Conservation (phyloP, 2,888 invertebrate genomes). For the Tachina lurida region DNA sequence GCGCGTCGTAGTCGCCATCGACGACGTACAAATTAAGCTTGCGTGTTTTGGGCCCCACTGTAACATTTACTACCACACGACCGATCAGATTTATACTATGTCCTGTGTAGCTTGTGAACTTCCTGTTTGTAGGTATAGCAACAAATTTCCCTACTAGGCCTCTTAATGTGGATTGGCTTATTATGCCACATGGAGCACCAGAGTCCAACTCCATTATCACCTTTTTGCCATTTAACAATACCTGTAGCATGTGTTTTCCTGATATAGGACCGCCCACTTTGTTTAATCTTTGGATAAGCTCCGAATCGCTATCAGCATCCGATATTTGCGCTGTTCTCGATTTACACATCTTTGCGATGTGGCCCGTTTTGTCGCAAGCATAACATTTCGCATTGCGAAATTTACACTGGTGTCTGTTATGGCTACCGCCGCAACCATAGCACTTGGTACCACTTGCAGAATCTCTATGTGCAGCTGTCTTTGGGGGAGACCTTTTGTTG, state of each 20-base stretch:
- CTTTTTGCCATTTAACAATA: constrained; percentile 37
- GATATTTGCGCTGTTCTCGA: constrained; percentile 21
- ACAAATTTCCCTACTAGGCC: background rate
- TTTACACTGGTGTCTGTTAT: constrained; percentile 13
- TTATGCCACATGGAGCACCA: constrained; percentile 56
- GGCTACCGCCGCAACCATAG: constrained; percentile 31
- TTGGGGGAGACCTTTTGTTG: background rate
- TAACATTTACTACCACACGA: constrained; percentile 28
- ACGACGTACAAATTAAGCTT: no score
- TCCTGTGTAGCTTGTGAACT: constrained; percentile 40
- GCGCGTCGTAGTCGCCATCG: no score
- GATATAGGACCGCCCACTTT: background rate
- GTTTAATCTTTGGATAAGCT: constrained; percentile 6
- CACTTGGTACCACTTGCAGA: background rate
- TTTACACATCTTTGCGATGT: constrained; percentile 29
- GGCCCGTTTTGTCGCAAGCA: constrained; percentile 33
- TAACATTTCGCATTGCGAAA: constrained; percentile 37
- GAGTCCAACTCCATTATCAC: constrained; percentile 41
- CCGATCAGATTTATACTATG: constrained; percentile 32
- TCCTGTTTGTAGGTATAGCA: constrained; percentile 23
- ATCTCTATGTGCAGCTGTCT: background rate
- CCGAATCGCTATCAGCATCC: background rate
- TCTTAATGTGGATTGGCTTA: constrained; percentile 31
- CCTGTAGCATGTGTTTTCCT: constrained; percentile 8
- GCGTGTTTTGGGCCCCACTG: no score